phyloP scores from a whole-genome alignment of 35 echinoderm and acorn worm species.

The Lytechinus pictus region DNA sequence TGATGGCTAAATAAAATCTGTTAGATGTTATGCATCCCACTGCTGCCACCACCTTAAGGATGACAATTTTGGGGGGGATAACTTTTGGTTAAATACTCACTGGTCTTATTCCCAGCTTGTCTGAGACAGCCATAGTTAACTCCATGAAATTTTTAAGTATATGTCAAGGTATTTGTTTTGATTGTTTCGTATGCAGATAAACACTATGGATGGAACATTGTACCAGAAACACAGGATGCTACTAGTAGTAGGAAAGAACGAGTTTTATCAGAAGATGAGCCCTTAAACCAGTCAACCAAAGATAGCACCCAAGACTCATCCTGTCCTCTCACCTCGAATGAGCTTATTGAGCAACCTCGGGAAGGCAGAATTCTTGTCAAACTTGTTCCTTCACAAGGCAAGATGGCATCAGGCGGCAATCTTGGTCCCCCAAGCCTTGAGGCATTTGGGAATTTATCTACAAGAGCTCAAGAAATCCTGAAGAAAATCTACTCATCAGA shows the following conservation, averaged over 20 bases:
- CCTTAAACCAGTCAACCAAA: neutral
- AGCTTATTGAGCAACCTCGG: neutral
- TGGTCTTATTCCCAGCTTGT: no score
- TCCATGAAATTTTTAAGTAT: neutral
- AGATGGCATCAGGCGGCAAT: neutral
- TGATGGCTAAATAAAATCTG: no score
- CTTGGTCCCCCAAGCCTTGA: conserved; percentile 63
- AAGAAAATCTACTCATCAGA: conserved; percentile 76
- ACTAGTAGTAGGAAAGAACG: neutral
- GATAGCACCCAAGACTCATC: neutral
- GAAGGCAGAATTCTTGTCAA: neutral
- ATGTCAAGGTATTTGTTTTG: neutral
- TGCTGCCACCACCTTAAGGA: no score
- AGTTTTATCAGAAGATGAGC: neutral
- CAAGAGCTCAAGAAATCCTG: conserved; percentile 86
- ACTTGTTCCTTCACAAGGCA: neutral
- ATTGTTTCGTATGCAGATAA: neutral
- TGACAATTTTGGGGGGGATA: no score
- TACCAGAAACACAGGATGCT: neutral
- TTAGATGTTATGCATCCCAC: no score
- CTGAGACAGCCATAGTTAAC: neutral
- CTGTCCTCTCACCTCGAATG: neutral
- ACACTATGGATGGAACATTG: neutral
- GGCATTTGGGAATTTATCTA: conserved; percentile 77
- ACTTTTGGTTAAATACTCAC: no score